Base-by-base conservation (phyloP, 2,888 invertebrate genomes). In the Tyria jacobaeae region DNA sequence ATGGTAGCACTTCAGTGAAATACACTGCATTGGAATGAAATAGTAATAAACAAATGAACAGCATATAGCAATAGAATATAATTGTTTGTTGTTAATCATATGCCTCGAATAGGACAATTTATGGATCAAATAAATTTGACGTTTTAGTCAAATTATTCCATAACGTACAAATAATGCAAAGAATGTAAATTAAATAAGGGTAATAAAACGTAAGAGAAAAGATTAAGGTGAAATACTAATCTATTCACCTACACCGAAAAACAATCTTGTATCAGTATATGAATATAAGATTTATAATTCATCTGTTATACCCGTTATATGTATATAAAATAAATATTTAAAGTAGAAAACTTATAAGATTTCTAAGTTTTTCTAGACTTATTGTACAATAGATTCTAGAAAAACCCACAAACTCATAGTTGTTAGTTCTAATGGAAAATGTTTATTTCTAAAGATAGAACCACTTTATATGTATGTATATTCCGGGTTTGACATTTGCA, bases 221-320 rank as follows among this genome's bases (percentile, higher is more conserved):
- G 62, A 56, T 37, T 34, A 10, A 72, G 64, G 65, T 70, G 59
- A 27, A 4, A 27, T 62, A 78, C 78, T 82, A 85, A 85, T 84
- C 81, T 81, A 77, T 73, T 78, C 76, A 85, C 84, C 81, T 84
- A 81, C 72, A 76, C 79, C 82, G 81, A 79, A 83, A 82, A 89
- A 86, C 84, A 87, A 87, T 84, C 76, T 77, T 74, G 79, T 86
- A 84, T 80, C 81, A 82, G 80, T 74, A 27, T 27, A 27, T 6
- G 80, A 78, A 84, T 79, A 86, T 86, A 84, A 71, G 53, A 48
- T 51, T 62, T 67, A 51, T 78, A 80, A 77, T 79, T 58, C 74
- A 73, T 75, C 62, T 61, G 57, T 68, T 68, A 61, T 66, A 66
- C 50, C 44, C 37, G 63, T 54, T 74, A 57, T 73, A n/a, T n/a